Evolutionary conservation across 1,140 invertebrate species (phyloP).

Genomic region (Lordiphosa mommai): DNA sequence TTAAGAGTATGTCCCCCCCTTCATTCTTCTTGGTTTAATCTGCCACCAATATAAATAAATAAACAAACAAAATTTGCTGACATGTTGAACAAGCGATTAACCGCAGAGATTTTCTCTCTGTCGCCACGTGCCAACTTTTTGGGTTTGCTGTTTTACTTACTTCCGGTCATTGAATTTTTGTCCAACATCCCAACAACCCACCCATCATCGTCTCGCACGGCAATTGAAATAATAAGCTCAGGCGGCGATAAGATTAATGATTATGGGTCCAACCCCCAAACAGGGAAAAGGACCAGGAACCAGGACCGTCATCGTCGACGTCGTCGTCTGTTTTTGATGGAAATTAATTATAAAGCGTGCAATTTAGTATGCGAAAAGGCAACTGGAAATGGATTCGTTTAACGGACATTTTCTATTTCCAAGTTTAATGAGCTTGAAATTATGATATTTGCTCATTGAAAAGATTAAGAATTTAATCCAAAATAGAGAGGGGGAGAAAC

Average conservation of each 20-base stretch:
- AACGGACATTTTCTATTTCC: background rate
- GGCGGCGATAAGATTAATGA: slow-evolving; percentile 80
- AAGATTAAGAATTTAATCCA: background rate
- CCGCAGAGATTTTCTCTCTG: slow-evolving; percentile 56
- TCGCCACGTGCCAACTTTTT: slow-evolving; percentile 56
- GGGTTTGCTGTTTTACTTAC: slow-evolving; percentile 67
- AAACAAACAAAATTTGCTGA: slow-evolving; percentile 65
- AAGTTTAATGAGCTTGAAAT: slow-evolving; percentile 62
- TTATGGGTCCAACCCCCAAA: slow-evolving; percentile 57
- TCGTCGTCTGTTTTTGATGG: slow-evolving; percentile 79
- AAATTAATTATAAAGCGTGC: slow-evolving; percentile 80
- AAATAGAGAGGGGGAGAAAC: background rate
- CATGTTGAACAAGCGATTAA: slow-evolving; percentile 76
- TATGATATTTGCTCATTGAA: slow-evolving; percentile 29
- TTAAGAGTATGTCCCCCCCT: background rate
- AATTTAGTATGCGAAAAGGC: slow-evolving; percentile 60
- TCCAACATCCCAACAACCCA: slow-evolving; percentile 14
- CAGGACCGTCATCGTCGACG: slow-evolving; percentile 29
- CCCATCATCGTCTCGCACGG: slow-evolving; percentile 3
- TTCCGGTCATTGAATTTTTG: slow-evolving; percentile 77
- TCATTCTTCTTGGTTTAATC: slow-evolving; percentile 16
- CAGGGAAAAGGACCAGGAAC: background rate
- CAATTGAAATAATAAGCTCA: slow-evolving; percentile 80
- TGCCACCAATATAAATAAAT: slow-evolving; percentile 51
- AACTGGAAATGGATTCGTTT: slow-evolving; percentile 13